A percentile compares a stretch with the other conserved stretches of the same genome.
Evolutionary conservation across 2,888 invertebrate species (phyloP).

Genomic region (Trichogramma dendrolimi): DNA sequence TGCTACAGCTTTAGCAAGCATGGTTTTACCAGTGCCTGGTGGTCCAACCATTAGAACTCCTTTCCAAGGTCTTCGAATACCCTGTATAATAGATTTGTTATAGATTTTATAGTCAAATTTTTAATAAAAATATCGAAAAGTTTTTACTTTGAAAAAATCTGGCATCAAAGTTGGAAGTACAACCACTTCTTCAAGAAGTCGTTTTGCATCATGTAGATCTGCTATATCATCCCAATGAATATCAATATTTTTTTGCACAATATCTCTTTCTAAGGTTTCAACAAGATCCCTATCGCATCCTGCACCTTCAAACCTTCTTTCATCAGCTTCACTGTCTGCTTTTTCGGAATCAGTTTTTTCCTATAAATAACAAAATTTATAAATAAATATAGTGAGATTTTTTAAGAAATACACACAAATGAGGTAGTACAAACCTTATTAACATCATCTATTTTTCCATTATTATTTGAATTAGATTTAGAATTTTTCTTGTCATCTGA

Average conservation of each 20-base stretch:
- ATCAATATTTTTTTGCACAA: constrained; percentile 94
- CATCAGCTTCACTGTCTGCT: constrained; percentile 63
- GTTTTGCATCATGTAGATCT: constrained; percentile 82
- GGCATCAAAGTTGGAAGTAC: constrained; percentile 98
- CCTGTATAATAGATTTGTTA: constrained; percentile 54
- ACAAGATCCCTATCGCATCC: constrained; percentile 87
- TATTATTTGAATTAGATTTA: constrained; percentile 32
- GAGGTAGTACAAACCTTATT: constrained; percentile 33
- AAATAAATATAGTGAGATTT: not conserved
- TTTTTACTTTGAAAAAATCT: constrained; percentile 85
- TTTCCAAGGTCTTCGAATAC: constrained; percentile 94
- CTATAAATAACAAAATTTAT: constrained; percentile 8
- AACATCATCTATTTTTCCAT: constrained; percentile 53
- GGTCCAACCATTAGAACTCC: constrained; percentile 93
- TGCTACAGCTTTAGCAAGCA: constrained; percentile 96
- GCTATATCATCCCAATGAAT: constrained; percentile 94
- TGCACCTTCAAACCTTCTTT: constrained; percentile 79
- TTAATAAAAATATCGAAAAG: constrained; percentile 1
- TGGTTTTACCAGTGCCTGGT: constrained; percentile 91
- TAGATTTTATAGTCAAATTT: not conserved
- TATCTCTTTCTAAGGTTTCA: constrained; percentile 91
- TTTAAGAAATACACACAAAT: not conserved
- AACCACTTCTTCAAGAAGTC: constrained; percentile 92
- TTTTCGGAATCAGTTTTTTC: constrained; percentile 65
- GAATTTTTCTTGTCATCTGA: constrained; percentile 34